Conservation (phyloP, 2,797 vertebrate species). For the Esox masquinongy region DNA sequence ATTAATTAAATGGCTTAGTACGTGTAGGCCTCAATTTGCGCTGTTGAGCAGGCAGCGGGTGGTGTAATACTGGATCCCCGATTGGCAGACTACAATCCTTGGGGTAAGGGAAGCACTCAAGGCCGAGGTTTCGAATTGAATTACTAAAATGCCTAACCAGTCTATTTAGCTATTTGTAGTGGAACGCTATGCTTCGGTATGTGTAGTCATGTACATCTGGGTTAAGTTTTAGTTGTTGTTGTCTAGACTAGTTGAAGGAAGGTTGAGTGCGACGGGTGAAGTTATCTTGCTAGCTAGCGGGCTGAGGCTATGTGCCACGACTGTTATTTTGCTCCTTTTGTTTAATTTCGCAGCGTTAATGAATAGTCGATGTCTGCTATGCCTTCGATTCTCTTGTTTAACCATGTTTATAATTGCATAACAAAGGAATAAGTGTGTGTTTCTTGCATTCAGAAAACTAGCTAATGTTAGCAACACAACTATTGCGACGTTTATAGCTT, state of each 20-base stretch:
- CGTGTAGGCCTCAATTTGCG: conserved; percentile 79
- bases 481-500: conserved; percentile 66
- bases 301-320: conserved; percentile 42
- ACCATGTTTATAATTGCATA: not conserved
- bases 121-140: conserved; percentile 69
- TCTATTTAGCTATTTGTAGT: conserved; percentile 34
- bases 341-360: conserved; percentile 15
- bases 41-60: conserved; percentile 71
- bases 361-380: not conserved
- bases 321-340: conserved; percentile 37
- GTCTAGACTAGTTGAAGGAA: conserved; percentile 42
- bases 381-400: not conserved
- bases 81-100: conserved; percentile 66
- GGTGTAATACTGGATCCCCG: conserved; percentile 68
- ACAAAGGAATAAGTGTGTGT: not conserved
- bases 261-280: conserved; percentile 71
- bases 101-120: conserved; percentile 74
- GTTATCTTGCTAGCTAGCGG: conserved; percentile 50
- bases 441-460: not conserved
- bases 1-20: conserved; percentile 82
- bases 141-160: conserved; percentile 26
- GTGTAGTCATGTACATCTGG: conserved; percentile 50
- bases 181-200: conserved; percentile 40
- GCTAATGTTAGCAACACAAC: conserved; percentile 31
- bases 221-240: conserved; percentile 1